phyloP scores from a whole-genome alignment of 2,113 vertebrate genomes.

The Merops nubicus region DNA sequence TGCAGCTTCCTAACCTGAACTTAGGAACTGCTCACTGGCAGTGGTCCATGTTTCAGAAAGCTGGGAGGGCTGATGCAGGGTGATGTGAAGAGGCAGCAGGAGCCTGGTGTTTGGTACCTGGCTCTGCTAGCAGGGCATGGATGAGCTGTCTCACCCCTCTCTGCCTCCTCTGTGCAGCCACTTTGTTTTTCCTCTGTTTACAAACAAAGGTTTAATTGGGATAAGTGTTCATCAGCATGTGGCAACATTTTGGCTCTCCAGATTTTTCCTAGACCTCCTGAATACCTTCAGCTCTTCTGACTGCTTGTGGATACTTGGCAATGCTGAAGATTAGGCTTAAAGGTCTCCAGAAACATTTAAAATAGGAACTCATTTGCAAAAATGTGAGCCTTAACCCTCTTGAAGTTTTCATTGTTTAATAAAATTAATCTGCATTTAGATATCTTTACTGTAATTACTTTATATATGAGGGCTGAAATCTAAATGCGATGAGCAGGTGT shows the following conservation, averaged over 20 bases:
- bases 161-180: not conserved
- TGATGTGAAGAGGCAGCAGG: fast-evolving
- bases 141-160: fast-evolving
- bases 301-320: not conserved
- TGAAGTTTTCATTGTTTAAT: slow-evolving; percentile 6
- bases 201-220: not conserved
- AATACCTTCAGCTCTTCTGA: not conserved
- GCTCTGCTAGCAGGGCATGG: not conserved
- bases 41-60: no score
- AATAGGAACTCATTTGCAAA: not conserved
- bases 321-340: not conserved
- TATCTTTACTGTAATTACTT: slow-evolving; percentile 6
- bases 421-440: slow-evolving; percentile 11
- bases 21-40: not conserved
- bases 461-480: not conserved
- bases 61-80: not conserved
- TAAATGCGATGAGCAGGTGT: not conserved
- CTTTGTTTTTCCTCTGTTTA: not conserved
- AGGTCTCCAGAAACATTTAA: not conserved
- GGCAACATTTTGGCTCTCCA: not conserved
- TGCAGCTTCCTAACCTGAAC: fast-evolving
- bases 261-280: not conserved
- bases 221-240: fast-evolving
- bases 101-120: fast-evolving
- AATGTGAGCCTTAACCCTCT: not conserved